A percentile compares a stretch with the other conserved stretches of the same genome.
phyloP scores from a whole-genome alignment of 2,113 vertebrate genomes.

The Platycercus adscitus region DNA sequence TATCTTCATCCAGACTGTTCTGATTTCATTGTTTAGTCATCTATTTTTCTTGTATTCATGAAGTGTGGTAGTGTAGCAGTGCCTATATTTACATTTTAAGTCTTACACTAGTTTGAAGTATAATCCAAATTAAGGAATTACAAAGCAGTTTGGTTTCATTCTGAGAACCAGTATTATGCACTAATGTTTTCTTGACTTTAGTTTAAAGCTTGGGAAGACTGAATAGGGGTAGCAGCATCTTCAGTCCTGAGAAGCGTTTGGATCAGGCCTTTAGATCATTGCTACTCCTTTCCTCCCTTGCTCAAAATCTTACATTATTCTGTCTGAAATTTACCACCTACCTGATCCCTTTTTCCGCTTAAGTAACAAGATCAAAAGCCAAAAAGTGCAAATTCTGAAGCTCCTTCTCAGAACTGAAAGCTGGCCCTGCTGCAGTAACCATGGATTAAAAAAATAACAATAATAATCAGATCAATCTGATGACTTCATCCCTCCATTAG shows the following conservation, averaged over 20 bases:
- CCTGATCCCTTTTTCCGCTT: background rate
- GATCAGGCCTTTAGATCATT: background rate
- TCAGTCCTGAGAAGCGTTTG: background rate
- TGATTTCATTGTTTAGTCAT: background rate
- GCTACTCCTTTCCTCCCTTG: background rate
- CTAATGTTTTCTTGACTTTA: background rate
- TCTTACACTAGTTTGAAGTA: background rate
- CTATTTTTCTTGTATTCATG: background rate
- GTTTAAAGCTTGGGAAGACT: background rate
- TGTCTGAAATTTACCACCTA: background rate
- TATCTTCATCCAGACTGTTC: background rate
- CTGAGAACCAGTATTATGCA: background rate
- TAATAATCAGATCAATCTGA: background rate
- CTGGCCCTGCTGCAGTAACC: background rate
- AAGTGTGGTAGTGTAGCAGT: background rate
- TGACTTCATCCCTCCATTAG: conserved; percentile 31
- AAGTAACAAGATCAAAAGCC: background rate
- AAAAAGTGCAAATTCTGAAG: background rate
- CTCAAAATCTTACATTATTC: background rate
- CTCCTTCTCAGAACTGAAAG: background rate
- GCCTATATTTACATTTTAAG: background rate
- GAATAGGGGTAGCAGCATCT: background rate
- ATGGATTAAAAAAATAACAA: background rate
- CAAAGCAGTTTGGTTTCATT: background rate
- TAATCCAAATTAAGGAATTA: background rate